These are phyloP conservation scores for Eurytemora carolleeae DNA, from an alignment of 1,140 invertebrate species.

Conservation along the genomic window DNA sequence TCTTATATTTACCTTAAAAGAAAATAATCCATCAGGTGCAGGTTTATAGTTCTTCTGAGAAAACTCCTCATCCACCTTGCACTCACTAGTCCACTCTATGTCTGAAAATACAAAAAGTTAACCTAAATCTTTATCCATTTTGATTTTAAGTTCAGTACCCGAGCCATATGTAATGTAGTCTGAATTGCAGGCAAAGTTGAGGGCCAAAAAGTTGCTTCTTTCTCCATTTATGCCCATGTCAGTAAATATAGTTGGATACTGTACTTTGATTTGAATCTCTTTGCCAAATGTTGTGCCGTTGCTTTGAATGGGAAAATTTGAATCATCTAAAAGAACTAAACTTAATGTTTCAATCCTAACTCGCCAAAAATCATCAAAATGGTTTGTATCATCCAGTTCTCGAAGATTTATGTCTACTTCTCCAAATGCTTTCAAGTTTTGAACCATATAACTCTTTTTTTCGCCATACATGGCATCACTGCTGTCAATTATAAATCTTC, in stretches of 20 bases:
- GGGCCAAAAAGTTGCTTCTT: not conserved
- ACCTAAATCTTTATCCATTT: too few species aligned
- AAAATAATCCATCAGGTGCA: not conserved
- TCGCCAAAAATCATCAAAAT: not conserved
- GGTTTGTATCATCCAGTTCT: not conserved
- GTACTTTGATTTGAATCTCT: not conserved
- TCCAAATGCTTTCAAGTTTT: not conserved
- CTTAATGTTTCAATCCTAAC: not conserved
- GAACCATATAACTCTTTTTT: not conserved
- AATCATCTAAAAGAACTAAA: not conserved
- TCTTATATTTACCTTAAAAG: not conserved
- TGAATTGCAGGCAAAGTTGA: not conserved
- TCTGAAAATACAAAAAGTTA: not conserved
- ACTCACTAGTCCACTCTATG: not conserved
- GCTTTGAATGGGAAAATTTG: not conserved
- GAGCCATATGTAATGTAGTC: not conserved
- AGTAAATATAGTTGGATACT: not conserved
- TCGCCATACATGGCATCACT: not conserved
- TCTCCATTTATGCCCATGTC: not conserved
- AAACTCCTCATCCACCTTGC: not conserved
- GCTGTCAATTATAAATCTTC: not conserved
- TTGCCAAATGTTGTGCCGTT: not conserved
- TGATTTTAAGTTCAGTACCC: too few species aligned
- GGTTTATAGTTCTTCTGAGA: not conserved
- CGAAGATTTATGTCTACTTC: not conserved